phyloP scores from a whole-genome alignment of 2,888 invertebrate species.

The Ditylenchus weischeri region DNA sequence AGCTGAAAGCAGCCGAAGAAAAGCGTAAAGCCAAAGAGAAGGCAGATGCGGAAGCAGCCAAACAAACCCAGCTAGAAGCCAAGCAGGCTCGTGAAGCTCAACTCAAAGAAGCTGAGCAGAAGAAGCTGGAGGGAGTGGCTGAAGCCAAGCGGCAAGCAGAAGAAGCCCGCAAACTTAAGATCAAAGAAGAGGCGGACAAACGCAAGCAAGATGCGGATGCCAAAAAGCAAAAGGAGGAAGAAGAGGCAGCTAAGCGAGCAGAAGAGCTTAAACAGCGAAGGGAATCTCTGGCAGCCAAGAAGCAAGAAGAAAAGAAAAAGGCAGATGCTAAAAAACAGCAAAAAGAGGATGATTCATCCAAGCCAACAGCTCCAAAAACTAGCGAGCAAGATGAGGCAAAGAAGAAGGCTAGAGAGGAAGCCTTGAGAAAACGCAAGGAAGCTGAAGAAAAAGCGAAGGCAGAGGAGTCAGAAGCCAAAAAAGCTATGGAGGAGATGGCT shows the following conservation, averaged over 20 bases:
- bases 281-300: no score
- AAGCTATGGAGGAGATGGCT: conserved; percentile 18
- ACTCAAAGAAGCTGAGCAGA: conserved; percentile 20
- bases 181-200: conserved; percentile 22
- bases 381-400: background rate
- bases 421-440: conserved; percentile 11
- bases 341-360: conserved; percentile 22
- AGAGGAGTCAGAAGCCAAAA: conserved; percentile 26
- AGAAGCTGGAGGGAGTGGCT: conserved; percentile 18
- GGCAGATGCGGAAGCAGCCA: background rate
- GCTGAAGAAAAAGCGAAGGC: conserved; percentile 25
- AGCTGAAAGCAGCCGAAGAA: conserved; percentile 8
- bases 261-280: conserved; percentile 23
- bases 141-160: conserved; percentile 24
- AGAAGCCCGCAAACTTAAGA: background rate
- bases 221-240: conserved; percentile 23
- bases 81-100: conserved; percentile 18
- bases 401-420: conserved; percentile 13
- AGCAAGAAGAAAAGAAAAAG: background rate
- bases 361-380: conserved; percentile 12
- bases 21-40: background rate
- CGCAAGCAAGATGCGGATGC: conserved; percentile 19
- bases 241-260: conserved; percentile 27
- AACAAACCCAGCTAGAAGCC: conserved; percentile 13
- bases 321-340: conserved; percentile 12